These are phyloP conservation scores for Channa maculata DNA, from an alignment of 2,113 vertebrate genomes.

Conservation along the genomic window DNA sequence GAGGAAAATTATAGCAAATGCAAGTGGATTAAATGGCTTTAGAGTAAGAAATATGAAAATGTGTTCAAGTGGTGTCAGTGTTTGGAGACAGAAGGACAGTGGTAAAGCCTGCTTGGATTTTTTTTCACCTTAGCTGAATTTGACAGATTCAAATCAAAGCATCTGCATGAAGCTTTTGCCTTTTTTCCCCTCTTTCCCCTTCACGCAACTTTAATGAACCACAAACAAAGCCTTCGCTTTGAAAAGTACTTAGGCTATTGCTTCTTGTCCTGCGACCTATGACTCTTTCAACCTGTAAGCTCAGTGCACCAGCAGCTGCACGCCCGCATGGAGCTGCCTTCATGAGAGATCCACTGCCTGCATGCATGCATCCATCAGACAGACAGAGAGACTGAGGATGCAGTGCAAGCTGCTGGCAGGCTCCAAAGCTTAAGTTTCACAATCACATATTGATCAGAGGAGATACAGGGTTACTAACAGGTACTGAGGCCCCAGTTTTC, in stretches of 20 bases:
- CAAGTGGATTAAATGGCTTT: too few relatives aligned
- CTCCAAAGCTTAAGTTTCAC: constrained; percentile 60
- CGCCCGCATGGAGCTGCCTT: constrained; percentile 78
- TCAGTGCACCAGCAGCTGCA: constrained; percentile 83
- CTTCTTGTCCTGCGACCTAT: constrained; percentile 37
- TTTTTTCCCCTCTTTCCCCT: neutral
- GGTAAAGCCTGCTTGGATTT: constrained; percentile 15
- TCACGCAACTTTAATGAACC: neutral
- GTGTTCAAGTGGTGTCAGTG: neutral
- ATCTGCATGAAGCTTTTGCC: neutral
- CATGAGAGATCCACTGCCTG: constrained; percentile 58
- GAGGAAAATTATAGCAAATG: too few relatives aligned
- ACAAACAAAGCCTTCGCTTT: constrained; percentile 42
- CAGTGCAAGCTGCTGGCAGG: constrained; percentile 28
- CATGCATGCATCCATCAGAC: constrained; percentile 70
- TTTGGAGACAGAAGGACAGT: neutral
- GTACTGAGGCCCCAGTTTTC: neutral
- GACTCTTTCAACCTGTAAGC: constrained; percentile 81
- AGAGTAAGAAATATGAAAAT: too few relatives aligned
- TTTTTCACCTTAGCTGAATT: constrained; percentile 19
- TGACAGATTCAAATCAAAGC: constrained; percentile 35
- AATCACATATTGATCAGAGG: constrained; percentile 66
- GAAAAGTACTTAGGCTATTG: constrained; percentile 40
- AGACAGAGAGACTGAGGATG: constrained; percentile 55
- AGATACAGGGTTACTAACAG: constrained; percentile 51